These are phyloP conservation scores for Sebastes glaucus DNA, from an alignment of 2,797 vertebrate genomes.

Conservation along the genomic window DNA sequence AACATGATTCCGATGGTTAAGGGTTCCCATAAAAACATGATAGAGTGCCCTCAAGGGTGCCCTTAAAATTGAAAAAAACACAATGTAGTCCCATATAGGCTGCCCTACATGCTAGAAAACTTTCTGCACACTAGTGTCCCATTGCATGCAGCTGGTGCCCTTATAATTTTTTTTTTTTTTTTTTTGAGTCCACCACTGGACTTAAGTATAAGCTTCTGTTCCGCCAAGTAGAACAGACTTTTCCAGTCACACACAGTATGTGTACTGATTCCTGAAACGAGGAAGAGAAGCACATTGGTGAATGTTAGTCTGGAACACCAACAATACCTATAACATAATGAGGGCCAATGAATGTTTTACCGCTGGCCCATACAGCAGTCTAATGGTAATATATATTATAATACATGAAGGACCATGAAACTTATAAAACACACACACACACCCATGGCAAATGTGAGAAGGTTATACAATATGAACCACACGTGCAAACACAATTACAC, in stretches of 20 bases:
- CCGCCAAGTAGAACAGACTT: neutral
- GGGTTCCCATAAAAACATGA: neutral
- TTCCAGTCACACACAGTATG: neutral
- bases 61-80: neutral
- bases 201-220: neutral
- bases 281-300: neutral
- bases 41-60: neutral
- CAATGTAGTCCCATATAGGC: neutral
- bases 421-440: neutral
- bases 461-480: neutral
- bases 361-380: neutral
- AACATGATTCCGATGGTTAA: neutral
- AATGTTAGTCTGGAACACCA: neutral
- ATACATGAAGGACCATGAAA: constrained; percentile 20
- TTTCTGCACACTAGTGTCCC: neutral
- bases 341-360: constrained; percentile 27
- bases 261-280: neutral
- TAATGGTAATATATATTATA: constrained; percentile 28
- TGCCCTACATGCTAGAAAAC: neutral
- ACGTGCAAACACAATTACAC: neutral
- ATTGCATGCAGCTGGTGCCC: neutral
- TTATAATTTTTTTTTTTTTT: neutral
- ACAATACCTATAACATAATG: constrained; percentile 21
- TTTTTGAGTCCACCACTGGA: neutral
- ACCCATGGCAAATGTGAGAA: neutral